Base-by-base conservation (phyloP, 2,797 vertebrate genomes). In the Cossypha dichroa region DNA sequence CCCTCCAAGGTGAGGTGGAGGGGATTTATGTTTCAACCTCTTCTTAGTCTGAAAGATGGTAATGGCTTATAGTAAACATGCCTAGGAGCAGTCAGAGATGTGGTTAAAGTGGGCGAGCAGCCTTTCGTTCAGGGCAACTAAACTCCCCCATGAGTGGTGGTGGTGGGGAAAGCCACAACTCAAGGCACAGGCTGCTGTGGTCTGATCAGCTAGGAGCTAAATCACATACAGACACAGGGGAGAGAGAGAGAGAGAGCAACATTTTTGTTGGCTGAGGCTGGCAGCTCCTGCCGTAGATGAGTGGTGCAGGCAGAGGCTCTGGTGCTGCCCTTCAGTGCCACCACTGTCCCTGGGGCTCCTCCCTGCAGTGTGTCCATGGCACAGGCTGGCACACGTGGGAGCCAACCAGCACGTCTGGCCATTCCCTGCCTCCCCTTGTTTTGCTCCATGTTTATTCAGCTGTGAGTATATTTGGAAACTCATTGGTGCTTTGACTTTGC, bases 381-480 rank as follows among this genome's bases (percentile, higher is more conserved):
- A 56, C 9, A 13, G 60, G n/a, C 62, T 76, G 78, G 23, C 60
- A 68, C 41, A 19, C 4, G 1, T 0, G 3, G 48, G 10, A 77
- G 31, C 0, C 1, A 72, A n/a, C n/a, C 31, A 14, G 49, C 62
- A 54, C 73, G 77, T n/a, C 22, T 64, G 46, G 60, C 0, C 0
- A 40, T 40, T 49, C 75, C 52, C 56, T 83, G n/a, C 26, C 41
- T 67, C 64, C n/a, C 22, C 16, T 75, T 75, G 52, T 75, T 93
- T 85, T 64, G 58, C 31, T 68, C 38, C 1, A 7, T 96, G 91
- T 96, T 97, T 96, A 58, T 84, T 92, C 94, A 97, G 96, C 95
- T 97, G 95, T 45, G 72, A 85, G 52, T 93, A 90, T 95, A 90
- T 95, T 96, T 96, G 85, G 93, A 95, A 94, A 85, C 16, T 3